Percentiles rank a stretch among this genome's conserved stretches.
phyloP scores from a whole-genome alignment of 1,140 invertebrate genomes.

The Magallana ariakensis region DNA sequence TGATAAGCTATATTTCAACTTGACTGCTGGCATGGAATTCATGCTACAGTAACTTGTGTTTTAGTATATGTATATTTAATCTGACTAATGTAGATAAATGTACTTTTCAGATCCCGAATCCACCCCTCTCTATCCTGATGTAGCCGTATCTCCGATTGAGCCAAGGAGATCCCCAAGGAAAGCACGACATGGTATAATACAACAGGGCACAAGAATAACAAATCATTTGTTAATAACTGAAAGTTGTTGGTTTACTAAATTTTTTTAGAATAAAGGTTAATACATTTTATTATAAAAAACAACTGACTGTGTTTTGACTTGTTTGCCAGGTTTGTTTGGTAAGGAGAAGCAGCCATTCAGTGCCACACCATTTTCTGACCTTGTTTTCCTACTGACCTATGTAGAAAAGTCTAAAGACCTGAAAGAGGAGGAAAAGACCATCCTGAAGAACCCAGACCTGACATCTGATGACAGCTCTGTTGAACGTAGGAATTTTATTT shows the following conservation, averaged over 20 bases:
- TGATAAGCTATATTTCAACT: no score
- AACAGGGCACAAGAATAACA: background rate
- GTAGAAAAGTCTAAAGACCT: slow-evolving; percentile 62
- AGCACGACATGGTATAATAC: slow-evolving; percentile 53
- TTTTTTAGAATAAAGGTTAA: no score
- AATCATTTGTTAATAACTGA: background rate
- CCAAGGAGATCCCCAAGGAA: slow-evolving; percentile 52
- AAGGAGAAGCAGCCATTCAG: slow-evolving; percentile 56
- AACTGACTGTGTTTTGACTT: background rate
- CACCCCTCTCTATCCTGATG: slow-evolving; percentile 3
- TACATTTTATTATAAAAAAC: no score
- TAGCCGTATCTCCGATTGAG: slow-evolving; percentile 46
- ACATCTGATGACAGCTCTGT: slow-evolving; percentile 60
- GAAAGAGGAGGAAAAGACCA: slow-evolving; percentile 57
- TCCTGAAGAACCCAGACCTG: slow-evolving; percentile 56
- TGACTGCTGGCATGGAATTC: no score
- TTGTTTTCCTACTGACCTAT: slow-evolving; percentile 66
- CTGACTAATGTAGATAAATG: background rate
- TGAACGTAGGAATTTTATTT: slow-evolving; percentile 55
- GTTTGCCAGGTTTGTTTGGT: slow-evolving; percentile 58
- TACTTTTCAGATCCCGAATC: background rate
- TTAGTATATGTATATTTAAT: no score
- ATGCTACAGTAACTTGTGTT: no score
- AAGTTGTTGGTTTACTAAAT: background rate
- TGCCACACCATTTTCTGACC: slow-evolving; percentile 57